Evolutionary conservation across 2,113 vertebrate species (phyloP).

Genomic region (Microtus richardsoni): DNA sequence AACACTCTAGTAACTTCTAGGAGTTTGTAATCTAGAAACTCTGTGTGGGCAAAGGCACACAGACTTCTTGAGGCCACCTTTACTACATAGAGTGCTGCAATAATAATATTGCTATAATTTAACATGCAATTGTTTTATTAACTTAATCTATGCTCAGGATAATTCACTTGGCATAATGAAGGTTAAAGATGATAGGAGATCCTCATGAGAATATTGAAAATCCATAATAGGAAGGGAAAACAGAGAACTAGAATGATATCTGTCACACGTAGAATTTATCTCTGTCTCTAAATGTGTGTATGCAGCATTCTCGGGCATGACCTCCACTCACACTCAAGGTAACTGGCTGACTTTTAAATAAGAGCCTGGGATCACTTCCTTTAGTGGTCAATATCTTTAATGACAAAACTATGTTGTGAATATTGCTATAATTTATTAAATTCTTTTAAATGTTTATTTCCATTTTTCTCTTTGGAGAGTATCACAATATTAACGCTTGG

Average conservation of each 20-base stretch:
- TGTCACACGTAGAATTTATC: background rate
- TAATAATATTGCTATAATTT: background rate
- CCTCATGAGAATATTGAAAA: background rate
- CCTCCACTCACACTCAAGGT: background rate
- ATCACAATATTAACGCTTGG: background rate
- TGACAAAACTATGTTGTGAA: background rate
- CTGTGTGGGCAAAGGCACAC: background rate
- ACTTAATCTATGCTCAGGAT: background rate
- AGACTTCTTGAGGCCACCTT: background rate
- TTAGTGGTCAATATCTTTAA: background rate
- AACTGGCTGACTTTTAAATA: background rate
- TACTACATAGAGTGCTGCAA: background rate
- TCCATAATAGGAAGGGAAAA: background rate
- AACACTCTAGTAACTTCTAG: background rate
- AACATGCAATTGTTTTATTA: background rate
- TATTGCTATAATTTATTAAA: background rate
- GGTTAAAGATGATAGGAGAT: background rate
- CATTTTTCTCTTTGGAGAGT: background rate
- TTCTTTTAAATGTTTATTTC: background rate
- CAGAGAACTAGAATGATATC: background rate
- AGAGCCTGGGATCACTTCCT: background rate
- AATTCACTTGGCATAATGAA: background rate
- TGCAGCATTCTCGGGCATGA: too few species aligned
- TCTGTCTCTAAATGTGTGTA: too few species aligned
- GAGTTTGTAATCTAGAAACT: background rate